Evolutionary conservation across 2,113 vertebrate genomes (phyloP), one percentile per base, ranked within the genome.

Genomic region (Drymodes brunneopygia): DNA sequence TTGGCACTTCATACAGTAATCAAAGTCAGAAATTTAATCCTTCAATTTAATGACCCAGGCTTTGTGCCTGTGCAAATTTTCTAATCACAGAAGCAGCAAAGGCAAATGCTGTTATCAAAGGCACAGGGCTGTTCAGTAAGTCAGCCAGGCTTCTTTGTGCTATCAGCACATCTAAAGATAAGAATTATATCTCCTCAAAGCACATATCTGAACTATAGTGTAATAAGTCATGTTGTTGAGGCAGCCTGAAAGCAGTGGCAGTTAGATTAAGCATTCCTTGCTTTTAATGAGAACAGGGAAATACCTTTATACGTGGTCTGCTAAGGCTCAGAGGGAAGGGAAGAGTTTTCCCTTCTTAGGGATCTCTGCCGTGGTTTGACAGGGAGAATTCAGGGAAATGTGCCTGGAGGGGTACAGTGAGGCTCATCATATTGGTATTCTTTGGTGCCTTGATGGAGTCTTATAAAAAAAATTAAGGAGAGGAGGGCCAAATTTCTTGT

Each of bases 131-230:
- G 71, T 79, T 85, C 91, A 94, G 60, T 88, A 85, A 92, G 81
- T 88, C 72, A 82, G 51, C 70, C 61, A 80, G 74, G 38, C 75
- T 95, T 70, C 65, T 45, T 82, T 87, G 65, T 67, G 66, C 88
- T 97, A 94, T 94, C 96, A 93, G 92, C 69, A 84, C 35, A 90
- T 96, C 94, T 94, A 58, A 53, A 94, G 93, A 92, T 96, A 95
- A 93, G 95, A 81, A 81, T 83, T 74, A 61, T 94, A 88, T 88
- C 90, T 92, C 70, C 67, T 71, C 74, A 70, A 64, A 94, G 45
- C 53, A 67, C 90, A 62, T 92, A 75, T 92, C 77, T 92, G 84
- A 66, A 80, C 48, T 51, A 24, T 9, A 53, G 69, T 38, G 85
- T 87, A 92, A 81, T 95, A 88, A 92, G 61, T 82, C 65, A 56